Conservation (phyloP, 1,140 invertebrate species). For the Drosophila lacteicornis region DNA sequence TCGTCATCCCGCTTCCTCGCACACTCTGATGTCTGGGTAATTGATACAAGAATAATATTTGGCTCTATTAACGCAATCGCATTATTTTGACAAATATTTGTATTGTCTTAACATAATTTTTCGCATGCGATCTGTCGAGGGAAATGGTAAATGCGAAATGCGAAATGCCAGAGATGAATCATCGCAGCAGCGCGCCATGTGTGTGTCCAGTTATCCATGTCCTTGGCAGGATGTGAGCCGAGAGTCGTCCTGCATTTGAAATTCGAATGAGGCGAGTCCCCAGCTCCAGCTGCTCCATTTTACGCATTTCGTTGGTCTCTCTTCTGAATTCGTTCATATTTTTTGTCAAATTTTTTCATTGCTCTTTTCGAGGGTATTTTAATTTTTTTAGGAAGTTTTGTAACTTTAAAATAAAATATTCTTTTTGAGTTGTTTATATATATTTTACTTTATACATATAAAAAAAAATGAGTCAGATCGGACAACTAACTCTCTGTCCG, state of each 20-base stretch:
- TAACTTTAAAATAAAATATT: neutral
- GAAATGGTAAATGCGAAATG: conserved; percentile 25
- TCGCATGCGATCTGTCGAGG: conserved; percentile 63
- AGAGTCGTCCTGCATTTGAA: conserved; percentile 64
- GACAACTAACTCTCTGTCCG: neutral
- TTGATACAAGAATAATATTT: conserved; percentile 83
- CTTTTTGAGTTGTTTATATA: too few relatives aligned
- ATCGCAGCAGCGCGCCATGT: conserved; percentile 25
- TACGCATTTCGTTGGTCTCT: conserved; percentile 27
- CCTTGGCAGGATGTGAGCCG: conserved; percentile 25
- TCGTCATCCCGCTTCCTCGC: neutral
- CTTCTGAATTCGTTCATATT: neutral
- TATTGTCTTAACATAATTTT: conserved; percentile 84
- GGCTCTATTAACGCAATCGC: conserved; percentile 83
- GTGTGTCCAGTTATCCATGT: conserved; percentile 53
- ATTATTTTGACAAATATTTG: conserved; percentile 84
- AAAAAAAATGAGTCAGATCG: neutral
- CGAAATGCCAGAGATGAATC: conserved; percentile 10
- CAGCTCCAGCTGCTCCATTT: conserved; percentile 19
- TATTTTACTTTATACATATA: too few relatives aligned
- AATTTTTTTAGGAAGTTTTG: neutral
- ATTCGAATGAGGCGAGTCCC: conserved; percentile 70
- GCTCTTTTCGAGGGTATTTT: neutral
- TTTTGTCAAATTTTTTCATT: conserved; percentile 20
- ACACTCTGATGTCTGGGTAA: conserved; percentile 51